Base-by-base conservation (phyloP, 2,113 vertebrate genomes). In the Oceanites oceanicus region DNA sequence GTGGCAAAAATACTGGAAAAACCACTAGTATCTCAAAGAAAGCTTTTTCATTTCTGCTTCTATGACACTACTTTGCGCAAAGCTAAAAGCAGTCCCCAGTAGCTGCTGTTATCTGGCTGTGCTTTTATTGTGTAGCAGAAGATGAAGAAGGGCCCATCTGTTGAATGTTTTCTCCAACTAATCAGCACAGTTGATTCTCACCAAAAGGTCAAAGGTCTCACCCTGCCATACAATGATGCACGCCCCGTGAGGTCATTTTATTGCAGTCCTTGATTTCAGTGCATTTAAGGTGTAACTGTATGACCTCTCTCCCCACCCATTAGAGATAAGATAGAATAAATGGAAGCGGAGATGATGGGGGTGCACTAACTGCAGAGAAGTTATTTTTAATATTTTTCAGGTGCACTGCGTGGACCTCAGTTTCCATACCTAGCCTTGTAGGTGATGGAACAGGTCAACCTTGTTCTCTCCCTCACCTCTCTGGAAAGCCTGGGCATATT, bases 101-200 rank as follows among this genome's bases (percentile, higher is more conserved):
- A 21, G 61, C 34, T 47, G 68, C 89, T 71, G 62, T 23, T 78
- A 55, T 74, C 81, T 86, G 78, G 71, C 72, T 62, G 15, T 6
- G 8, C 38, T 55, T 84, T 26, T 52, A 47, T 70, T 49, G 71
- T 44, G 70, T 3, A 29, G 85, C 50, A 92, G 83, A 18, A 77
- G 86, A 91, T 68, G 79, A 96, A 50, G 86, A 56, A 68, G 77
- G 38, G 45, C 38, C 66, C 77, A 91, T 96, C 94, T 94, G 93
- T 11, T 90, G 89, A 27, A 45, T 76, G 62, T 95, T 90, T 82
- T 85, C 93, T 87, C 58, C 87, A 81, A 20, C 38, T 66, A 42
- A 86, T 53, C 75, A 91, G 86, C 72, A 55, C 6, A 18, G 66
- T 3, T 49, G 65, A 14, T 56, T 85, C 78, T 84, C 88, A 73